Percentiles rank a stretch among this genome's conserved stretches.
Evolutionary conservation across 2,113 vertebrate species (phyloP).

Genomic region (Crotophaga sulcirostris): DNA sequence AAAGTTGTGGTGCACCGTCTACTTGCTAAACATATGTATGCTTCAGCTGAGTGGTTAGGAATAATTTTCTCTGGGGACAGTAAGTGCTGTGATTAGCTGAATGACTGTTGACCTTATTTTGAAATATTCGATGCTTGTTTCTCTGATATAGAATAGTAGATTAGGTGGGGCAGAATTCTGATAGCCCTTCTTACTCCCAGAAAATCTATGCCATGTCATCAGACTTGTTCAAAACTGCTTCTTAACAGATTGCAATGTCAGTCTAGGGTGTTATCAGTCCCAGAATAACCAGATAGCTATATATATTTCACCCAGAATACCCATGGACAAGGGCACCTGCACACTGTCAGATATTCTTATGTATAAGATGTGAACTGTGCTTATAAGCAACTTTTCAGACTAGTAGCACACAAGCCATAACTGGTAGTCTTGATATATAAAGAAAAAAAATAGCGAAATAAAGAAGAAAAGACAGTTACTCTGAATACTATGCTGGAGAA

Average conservation of each 20-base stretch:
- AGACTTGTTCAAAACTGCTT: slow-evolving; percentile 13
- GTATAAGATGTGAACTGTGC: neutral
- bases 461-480: neutral
- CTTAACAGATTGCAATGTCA: slow-evolving; percentile 26
- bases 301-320: neutral
- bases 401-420: neutral
- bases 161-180: neutral
- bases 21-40: neutral
- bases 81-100: neutral
- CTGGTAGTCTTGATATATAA: neutral
- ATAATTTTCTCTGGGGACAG: neutral
- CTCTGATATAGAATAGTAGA: neutral
- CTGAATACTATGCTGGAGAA: neutral
- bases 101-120: neutral
- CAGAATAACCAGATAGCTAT: slow-evolving; percentile 41
- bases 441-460: neutral
- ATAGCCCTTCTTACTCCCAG: neutral
- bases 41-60: neutral
- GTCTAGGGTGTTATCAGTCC: neutral
- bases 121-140: neutral
- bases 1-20: neutral
- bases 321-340: slow-evolving; percentile 10
- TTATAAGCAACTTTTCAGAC: slow-evolving; percentile 5
- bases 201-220: slow-evolving; percentile 47
- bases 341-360: neutral